Conservation (phyloP, 1,140 invertebrate genomes). For the Saccostrea echinata region DNA sequence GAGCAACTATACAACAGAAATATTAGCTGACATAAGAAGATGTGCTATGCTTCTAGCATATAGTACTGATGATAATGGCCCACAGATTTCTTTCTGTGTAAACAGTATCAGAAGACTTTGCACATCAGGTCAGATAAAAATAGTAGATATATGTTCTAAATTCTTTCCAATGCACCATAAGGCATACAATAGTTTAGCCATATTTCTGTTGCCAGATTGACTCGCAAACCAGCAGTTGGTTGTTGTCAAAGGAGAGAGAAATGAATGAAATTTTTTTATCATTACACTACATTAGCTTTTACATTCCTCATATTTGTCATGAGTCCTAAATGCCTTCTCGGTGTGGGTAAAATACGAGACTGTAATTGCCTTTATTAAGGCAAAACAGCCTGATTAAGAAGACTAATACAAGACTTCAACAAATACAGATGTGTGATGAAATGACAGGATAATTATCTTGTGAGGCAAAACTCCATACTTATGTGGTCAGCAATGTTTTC, state of each 20-base stretch:
- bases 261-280: conserved; percentile 22
- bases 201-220: conserved; percentile 9
- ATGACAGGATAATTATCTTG: conserved; percentile 37
- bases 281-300: conserved; percentile 18
- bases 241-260: neutral
- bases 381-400: conserved; percentile 34
- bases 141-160: neutral
- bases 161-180: conserved; percentile 1
- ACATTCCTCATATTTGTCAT: neutral
- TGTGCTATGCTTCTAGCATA: neutral
- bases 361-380: conserved; percentile 37
- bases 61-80: neutral
- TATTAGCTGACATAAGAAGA: conserved; percentile 15
- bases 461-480: conserved; percentile 31
- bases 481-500: conserved; percentile 34
- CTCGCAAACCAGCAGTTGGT: neutral
- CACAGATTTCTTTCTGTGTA: conserved; percentile 9
- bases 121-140: conserved; percentile 13
- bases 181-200: neutral
- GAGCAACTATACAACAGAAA: neutral
- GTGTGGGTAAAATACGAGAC: conserved; percentile 20
- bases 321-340: neutral
- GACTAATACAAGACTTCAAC: conserved; percentile 32
- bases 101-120: neutral
- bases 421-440: conserved; percentile 39